These are phyloP conservation scores for Cotesia typhae DNA, from an alignment of 1,140 invertebrate species.

Conservation along the genomic window DNA sequence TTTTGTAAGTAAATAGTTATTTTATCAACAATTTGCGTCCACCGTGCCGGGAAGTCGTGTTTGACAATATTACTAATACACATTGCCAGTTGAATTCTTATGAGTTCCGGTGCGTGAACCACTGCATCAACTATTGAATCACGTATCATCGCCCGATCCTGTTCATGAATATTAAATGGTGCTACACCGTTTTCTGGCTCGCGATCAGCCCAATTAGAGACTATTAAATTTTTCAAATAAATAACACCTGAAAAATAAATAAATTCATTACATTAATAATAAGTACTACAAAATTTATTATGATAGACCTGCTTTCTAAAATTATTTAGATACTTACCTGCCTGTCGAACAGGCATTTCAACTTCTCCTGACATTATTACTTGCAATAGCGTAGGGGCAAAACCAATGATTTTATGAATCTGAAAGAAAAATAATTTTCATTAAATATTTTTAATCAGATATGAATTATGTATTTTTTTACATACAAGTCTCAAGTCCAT, in stretches of 20 bases:
- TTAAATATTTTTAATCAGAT: not conserved
- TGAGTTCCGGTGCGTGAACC: constrained; percentile 88
- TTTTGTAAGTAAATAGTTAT: constrained; percentile 84
- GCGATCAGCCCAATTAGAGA: constrained; percentile 87
- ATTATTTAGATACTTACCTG: constrained; percentile 68
- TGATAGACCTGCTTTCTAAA: not conserved
- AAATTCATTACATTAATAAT: constrained; percentile 13
- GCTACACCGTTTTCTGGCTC: constrained; percentile 80
- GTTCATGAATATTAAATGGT: constrained; percentile 92
- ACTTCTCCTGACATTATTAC: constrained; percentile 90
- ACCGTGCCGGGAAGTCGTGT: constrained; percentile 93
- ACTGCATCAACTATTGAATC: constrained; percentile 95
- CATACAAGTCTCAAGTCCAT: no score
- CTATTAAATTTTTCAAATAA: constrained; percentile 96
- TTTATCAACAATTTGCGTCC: constrained; percentile 96
- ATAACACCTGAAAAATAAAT: constrained; percentile 75
- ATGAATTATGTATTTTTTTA: no score
- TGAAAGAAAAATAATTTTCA: constrained; percentile 60
- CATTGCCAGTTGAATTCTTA: constrained; percentile 90
- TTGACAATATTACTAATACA: constrained; percentile 94
- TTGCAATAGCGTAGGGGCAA: constrained; percentile 91
- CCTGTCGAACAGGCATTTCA: constrained; percentile 92
- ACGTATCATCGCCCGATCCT: constrained; percentile 92
- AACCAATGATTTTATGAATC: constrained; percentile 96
- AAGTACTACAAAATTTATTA: constrained; percentile 21